Conservation (phyloP, 2,888 invertebrate genomes). For the Drosophila algonquin region DNA sequence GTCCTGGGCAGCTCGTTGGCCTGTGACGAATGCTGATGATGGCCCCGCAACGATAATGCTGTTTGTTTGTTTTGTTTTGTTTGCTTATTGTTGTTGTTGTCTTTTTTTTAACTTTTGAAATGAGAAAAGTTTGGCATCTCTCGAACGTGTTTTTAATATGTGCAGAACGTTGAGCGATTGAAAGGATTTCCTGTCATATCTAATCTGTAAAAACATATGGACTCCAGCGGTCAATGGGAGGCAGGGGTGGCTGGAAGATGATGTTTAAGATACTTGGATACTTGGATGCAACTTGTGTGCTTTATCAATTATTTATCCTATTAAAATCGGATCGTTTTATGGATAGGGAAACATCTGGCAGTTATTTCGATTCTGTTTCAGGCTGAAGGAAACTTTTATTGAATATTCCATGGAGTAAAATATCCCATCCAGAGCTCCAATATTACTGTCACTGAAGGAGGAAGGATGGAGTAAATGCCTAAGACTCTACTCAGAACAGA, state of each 20-base stretch:
- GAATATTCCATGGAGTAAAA: too few species aligned
- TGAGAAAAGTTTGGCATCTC: constrained; percentile 74
- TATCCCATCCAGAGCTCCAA: too few species aligned
- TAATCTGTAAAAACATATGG: constrained; percentile 1
- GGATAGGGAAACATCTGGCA: not conserved
- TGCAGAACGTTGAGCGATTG: constrained; percentile 27
- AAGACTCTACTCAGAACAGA: too few species aligned
- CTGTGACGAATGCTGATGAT: constrained; percentile 73
- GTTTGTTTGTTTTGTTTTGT: constrained; percentile 62
- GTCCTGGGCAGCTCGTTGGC: constrained; percentile 44
- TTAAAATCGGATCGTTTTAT: too few species aligned
- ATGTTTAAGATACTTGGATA: not conserved
- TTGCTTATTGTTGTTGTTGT: not conserved
- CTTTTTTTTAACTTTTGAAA: constrained; percentile 64
- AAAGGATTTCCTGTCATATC: constrained; percentile 12
- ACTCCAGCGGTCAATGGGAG: not conserved
- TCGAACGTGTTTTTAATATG: constrained; percentile 49
- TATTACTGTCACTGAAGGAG: too few species aligned
- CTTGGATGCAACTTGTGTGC: not conserved
- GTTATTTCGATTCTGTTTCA: not conserved
- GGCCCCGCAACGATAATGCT: constrained; percentile 69
- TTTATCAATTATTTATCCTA: too few species aligned
- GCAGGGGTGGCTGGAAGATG: not conserved
- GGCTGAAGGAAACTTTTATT: not conserved
- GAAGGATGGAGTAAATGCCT: too few species aligned